Evolutionary conservation across 2,888 invertebrate genomes (phyloP).

Genomic region (Coelinius sp.): DNA sequence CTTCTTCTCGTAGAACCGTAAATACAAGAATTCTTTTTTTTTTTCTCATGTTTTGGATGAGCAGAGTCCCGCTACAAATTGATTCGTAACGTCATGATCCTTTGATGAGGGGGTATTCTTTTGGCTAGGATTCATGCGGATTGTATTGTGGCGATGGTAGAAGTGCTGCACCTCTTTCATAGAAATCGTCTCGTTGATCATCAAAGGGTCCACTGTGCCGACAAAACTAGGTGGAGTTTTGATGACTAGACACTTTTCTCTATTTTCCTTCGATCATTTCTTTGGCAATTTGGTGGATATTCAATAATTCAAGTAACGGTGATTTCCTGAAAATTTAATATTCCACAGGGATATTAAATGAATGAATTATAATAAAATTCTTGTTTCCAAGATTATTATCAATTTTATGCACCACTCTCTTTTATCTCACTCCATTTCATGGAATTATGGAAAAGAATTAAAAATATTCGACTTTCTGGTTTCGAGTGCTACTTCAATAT

Average conservation of each 20-base stretch:
- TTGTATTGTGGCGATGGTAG: conserved; percentile 34
- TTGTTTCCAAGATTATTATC: conserved; percentile 1
- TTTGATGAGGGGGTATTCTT: conserved; percentile 34
- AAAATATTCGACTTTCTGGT: conserved; percentile 34
- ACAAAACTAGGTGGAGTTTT: conserved; percentile 15
- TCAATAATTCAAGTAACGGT: background rate
- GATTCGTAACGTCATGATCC: conserved; percentile 52
- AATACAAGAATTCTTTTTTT: conserved; percentile 13
- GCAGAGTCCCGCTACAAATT: conserved; percentile 48
- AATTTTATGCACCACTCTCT: conserved; percentile 5
- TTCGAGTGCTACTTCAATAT: conserved; percentile 24
- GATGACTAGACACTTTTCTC: conserved; percentile 40
- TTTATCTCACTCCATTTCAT: conserved; percentile 30
- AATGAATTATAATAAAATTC: background rate
- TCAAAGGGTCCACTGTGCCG: conserved; percentile 13
- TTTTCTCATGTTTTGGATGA: conserved; percentile 46
- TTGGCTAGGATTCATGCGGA: conserved; percentile 41
- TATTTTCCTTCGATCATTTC: background rate
- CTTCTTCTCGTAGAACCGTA: too few relatives aligned
- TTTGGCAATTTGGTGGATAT: background rate
- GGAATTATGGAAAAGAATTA: conserved; percentile 2
- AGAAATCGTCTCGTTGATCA: conserved; percentile 10
- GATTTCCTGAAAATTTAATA: background rate
- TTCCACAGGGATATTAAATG: background rate
- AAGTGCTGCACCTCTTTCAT: conserved; percentile 17